Evolutionary conservation across 2,113 vertebrate species (phyloP).

Genomic region (Hypanus sabinus): DNA sequence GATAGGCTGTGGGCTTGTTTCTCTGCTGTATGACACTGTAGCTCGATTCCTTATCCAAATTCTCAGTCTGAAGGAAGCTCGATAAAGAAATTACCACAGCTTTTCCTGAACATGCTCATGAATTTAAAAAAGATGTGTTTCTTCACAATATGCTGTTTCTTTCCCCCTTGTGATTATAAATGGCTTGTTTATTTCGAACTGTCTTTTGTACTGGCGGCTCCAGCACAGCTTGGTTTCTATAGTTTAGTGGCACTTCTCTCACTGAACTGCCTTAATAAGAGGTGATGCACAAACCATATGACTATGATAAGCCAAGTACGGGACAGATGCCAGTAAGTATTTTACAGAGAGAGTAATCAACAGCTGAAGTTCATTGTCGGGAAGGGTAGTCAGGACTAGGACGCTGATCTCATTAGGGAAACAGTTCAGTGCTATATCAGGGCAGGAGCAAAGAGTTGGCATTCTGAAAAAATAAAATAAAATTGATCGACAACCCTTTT

Average conservation of each 20-base stretch:
- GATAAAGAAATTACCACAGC: not conserved
- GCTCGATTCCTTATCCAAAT: not conserved
- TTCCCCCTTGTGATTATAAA: no score
- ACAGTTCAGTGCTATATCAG: not conserved
- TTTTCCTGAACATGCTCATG: not conserved
- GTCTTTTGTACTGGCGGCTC: not conserved
- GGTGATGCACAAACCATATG: not conserved
- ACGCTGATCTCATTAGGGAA: not conserved
- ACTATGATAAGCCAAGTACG: not conserved
- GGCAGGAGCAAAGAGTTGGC: no score
- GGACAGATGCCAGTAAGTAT: constrained; percentile 3
- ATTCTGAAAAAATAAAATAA: not conserved
- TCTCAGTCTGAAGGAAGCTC: not conserved
- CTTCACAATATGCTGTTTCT: not conserved
- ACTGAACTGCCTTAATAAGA: not conserved
- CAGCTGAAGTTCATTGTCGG: not conserved
- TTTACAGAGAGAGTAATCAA: not conserved
- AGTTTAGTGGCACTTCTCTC: not conserved
- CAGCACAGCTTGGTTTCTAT: not conserved
- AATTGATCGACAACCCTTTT: not conserved
- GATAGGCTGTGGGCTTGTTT: no score
- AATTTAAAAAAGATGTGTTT: not conserved
- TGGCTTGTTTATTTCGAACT: not conserved
- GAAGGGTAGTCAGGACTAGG: not conserved
- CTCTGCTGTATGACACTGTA: no score